phyloP scores from a whole-genome alignment of 1,140 invertebrate species.

The Kradibia gibbosae region DNA sequence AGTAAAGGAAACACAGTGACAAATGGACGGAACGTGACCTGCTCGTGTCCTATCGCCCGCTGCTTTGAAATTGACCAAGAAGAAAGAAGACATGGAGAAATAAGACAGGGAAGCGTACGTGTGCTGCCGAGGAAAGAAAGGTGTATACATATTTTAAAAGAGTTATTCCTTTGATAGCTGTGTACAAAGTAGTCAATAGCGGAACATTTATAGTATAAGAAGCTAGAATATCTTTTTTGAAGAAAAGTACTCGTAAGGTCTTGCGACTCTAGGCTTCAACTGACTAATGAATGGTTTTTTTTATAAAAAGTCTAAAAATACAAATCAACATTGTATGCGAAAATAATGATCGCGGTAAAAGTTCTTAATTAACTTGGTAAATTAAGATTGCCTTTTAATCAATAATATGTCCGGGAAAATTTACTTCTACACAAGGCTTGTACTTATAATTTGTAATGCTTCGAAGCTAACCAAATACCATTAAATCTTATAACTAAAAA shows the following conservation, averaged over 20 bases:
- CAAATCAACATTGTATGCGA: not conserved
- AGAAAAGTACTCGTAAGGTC: not conserved
- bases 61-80: not conserved
- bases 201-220: not conserved
- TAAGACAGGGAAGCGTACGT: not conserved
- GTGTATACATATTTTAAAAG: constrained; percentile 1
- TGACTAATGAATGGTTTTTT: not conserved
- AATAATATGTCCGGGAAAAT: no score
- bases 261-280: not conserved
- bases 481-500: no score
- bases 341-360: not conserved
- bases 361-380: not conserved
- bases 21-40: not conserved
- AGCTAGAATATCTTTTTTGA: not conserved
- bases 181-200: not conserved
- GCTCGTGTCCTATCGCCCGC: not conserved
- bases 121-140: not conserved
- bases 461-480: no score
- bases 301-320: not conserved
- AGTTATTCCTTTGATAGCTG: not conserved
- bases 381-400: no score
- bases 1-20: not conserved
- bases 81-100: not conserved
- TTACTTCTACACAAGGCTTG: no score
- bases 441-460: no score